Percentiles rank a stretch among this genome's conserved stretches.
Conservation (phyloP, 2,797 vertebrate genomes). For the Pipistrellus pipistrellus region DNA sequence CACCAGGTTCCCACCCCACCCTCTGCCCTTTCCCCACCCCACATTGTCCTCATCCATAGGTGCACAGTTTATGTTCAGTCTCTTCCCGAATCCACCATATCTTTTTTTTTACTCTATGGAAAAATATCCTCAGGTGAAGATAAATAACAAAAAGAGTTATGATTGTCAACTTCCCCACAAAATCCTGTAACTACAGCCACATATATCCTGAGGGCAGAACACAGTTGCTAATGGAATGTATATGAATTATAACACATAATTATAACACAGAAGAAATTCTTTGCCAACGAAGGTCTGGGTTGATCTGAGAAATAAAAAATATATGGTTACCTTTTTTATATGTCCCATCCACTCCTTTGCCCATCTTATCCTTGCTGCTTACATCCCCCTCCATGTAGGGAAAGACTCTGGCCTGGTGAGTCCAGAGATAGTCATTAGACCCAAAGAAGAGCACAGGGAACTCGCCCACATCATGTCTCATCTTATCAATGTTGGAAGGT, state of each 20-base stretch:
- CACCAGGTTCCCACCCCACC: too few relatives aligned
- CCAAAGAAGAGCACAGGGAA: conserved; percentile 99
- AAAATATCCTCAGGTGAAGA: too few relatives aligned
- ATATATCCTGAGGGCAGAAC: neutral
- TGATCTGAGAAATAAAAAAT: neutral
- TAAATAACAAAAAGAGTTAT: neutral
- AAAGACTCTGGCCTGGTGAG: conserved; percentile 98
- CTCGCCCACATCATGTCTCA: conserved; percentile 97
- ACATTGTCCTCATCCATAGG: too few relatives aligned
- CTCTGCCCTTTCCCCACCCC: too few relatives aligned
- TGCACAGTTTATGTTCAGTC: too few relatives aligned
- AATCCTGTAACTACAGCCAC: neutral
- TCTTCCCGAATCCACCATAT: too few relatives aligned
- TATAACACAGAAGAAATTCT: neutral
- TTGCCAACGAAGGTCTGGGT: neutral
- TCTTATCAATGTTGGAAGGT: conserved; percentile 97
- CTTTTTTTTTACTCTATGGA: neutral
- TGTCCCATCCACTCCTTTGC: conserved; percentile 96
- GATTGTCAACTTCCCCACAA: neutral
- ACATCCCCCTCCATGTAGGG: conserved; percentile 99
- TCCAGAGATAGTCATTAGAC: conserved; percentile 99
- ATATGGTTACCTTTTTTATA: conserved; percentile 95
- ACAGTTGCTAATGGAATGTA: neutral
- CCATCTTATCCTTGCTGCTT: conserved; percentile 98
- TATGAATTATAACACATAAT: conserved; percentile 15